Conservation (phyloP, 2,113 vertebrate species). For the Pontoporia blainvillei region DNA sequence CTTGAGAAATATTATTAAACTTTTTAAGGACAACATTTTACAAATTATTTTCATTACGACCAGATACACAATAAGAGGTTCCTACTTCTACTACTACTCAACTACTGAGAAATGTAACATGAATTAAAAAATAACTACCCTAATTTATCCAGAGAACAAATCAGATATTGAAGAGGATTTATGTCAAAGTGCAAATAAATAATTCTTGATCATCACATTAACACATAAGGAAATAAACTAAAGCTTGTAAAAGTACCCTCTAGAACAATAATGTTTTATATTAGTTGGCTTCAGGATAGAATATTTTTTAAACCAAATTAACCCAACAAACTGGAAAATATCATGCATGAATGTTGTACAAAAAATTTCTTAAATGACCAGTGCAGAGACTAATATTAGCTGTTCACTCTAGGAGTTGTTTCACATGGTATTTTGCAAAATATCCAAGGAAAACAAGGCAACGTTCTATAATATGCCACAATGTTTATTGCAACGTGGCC, state of each 20-base stretch:
- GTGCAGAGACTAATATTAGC: slow-evolving; percentile 66
- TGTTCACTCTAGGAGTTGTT: slow-evolving; percentile 75
- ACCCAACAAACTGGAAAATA: slow-evolving; percentile 61
- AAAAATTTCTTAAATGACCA: slow-evolving; percentile 70
- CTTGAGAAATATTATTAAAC: neutral
- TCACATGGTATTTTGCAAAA: slow-evolving; percentile 74
- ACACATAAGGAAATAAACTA: slow-evolving; percentile 58
- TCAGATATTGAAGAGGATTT: slow-evolving; percentile 75
- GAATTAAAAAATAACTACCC: slow-evolving; percentile 52
- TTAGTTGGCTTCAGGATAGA: slow-evolving; percentile 50
- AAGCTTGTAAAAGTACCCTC: slow-evolving; percentile 64
- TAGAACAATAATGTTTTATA: slow-evolving; percentile 71
- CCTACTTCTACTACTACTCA: neutral
- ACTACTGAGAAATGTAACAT: neutral
- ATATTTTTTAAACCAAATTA: slow-evolving; percentile 66
- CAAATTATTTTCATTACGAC: slow-evolving; percentile 34
- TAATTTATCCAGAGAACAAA: slow-evolving; percentile 66
- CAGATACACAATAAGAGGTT: slow-evolving; percentile 35
- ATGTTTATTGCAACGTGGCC: slow-evolving; percentile 95
- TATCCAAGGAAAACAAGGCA: slow-evolving; percentile 85
- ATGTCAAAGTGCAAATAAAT: slow-evolving; percentile 67
- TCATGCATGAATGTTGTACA: slow-evolving; percentile 49
- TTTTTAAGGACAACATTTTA: slow-evolving; percentile 42
- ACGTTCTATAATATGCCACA: slow-evolving; percentile 89
- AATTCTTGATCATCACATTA: neutral